A percentile compares a stretch with the other conserved stretches of the same genome.
Evolutionary conservation across 2,888 invertebrate genomes (phyloP).

Genomic region (Teinopalpus imperialis): DNA sequence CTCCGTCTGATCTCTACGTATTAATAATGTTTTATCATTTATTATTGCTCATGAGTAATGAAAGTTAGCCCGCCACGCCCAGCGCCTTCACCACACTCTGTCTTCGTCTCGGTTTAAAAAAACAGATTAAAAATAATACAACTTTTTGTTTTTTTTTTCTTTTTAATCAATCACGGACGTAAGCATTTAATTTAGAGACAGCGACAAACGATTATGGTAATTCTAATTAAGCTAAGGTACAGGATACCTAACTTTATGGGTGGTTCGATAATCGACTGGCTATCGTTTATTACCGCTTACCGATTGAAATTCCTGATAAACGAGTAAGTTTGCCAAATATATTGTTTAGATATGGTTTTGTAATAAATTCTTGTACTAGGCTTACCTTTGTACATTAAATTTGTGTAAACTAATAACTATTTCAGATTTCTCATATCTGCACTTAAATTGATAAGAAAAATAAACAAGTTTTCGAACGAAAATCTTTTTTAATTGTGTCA

Average conservation of each 20-base stretch:
- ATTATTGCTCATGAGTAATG: constrained; percentile 78
- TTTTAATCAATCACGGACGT: constrained; percentile 51
- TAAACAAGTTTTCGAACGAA: no score
- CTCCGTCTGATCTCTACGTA: constrained; percentile 68
- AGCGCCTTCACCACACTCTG: constrained; percentile 66
- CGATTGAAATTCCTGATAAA: constrained; percentile 28
- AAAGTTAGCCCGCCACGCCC: constrained; percentile 77
- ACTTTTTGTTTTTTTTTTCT: constrained; percentile 37
- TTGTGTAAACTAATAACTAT: no score
- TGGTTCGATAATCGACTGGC: constrained; percentile 22
- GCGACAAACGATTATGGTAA: constrained; percentile 66
- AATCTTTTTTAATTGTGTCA: no score
- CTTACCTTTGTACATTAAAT: no score
- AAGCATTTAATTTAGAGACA: constrained; percentile 58
- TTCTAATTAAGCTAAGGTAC: constrained; percentile 33
- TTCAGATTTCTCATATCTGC: no score
- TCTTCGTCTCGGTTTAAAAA: constrained; percentile 73
- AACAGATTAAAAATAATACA: constrained; percentile 41
- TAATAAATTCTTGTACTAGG: no score
- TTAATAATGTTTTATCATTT: constrained; percentile 83
- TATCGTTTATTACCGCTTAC: constrained; percentile 22
- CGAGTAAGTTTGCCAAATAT: constrained; percentile 21
- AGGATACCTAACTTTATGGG: constrained; percentile 33
- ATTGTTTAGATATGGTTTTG: no score
- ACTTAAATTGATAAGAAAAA: no score